A percentile compares a stretch with the other conserved stretches of the same genome.
Evolutionary conservation across 2,797 vertebrate genomes (phyloP).

Genomic region (Ispidina lecontei): DNA sequence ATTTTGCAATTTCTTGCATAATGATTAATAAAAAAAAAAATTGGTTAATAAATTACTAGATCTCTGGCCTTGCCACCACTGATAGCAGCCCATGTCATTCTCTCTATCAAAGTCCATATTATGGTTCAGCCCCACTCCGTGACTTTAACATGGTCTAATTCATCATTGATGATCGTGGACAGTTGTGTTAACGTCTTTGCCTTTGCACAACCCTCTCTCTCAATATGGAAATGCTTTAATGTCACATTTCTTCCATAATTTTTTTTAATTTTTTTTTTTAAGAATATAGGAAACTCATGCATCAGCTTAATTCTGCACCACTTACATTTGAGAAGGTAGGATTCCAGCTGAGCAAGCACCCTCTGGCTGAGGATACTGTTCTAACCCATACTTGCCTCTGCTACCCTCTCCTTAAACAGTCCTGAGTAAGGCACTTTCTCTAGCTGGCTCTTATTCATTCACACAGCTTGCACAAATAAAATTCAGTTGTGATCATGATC

Average conservation of each 20-base stretch:
- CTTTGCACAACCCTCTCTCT: neutral
- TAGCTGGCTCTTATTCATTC: neutral
- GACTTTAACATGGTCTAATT: neutral
- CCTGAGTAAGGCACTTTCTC: neutral
- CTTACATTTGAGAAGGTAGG: neutral
- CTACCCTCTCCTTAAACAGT: neutral
- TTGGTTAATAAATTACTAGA: conserved; percentile 7
- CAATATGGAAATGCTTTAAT: neutral
- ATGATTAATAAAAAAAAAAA: neutral
- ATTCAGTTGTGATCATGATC: neutral
- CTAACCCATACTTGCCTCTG: neutral
- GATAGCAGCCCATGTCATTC: neutral
- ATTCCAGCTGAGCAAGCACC: neutral
- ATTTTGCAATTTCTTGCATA: neutral
- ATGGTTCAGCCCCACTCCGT: neutral
- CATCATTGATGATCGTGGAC: neutral
- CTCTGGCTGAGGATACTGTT: neutral
- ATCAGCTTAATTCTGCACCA: neutral
- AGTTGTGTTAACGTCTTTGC: neutral
- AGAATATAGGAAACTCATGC: neutral
- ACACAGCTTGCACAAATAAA: neutral
- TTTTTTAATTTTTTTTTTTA: neutral
- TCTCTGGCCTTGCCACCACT: neutral
- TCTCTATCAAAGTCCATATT: neutral
- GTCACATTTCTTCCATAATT: neutral